Base-by-base conservation (phyloP, 2,113 vertebrate genomes). In the Mugil cephalus region DNA sequence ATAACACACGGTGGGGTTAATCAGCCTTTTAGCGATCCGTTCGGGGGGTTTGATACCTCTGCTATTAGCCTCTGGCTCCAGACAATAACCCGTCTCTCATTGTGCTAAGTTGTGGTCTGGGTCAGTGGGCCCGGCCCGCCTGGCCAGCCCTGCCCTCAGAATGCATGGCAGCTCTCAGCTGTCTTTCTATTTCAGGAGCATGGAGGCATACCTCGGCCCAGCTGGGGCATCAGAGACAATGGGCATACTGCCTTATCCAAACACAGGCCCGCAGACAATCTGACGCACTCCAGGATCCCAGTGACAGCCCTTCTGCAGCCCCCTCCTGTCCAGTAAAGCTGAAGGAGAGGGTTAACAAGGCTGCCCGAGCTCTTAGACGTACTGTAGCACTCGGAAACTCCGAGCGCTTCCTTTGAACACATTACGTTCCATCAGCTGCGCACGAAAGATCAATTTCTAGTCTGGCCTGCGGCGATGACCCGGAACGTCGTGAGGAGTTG, bases 191-290 rank as follows among this genome's bases (percentile, higher is more conserved):
- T 94, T 91, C 80, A 74, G 83, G 90, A 84, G 80, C 63, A 46
- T 82, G 79, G 77, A 85, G 79, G 85, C 91, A 94, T 93, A 86
- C 88, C 86, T 89, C 79, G 8, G 35, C 86, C 85, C 80, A 81
- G 88, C 91, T 87, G 88, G 85, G 88, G 87, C 92, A 89, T 86
- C 87, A 82, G 78, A 91, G 77, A 93, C 91, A 91, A 93, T 92
- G 82, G 87, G 73, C 82, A 75, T 79, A 83, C 84, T 68, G 91
- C 83, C 86, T 92, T 93, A 92, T 93, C 91, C 84, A 94, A 93
- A 93, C 92, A 91, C 84, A 89, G 88, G 81, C 91, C 71, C 82
- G 87, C 88, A 94, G 93, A 93, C 90, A 93, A 92, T 90, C 86
- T 77, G 90, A 92, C 91, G 90, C 86, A 90, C 91, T 89, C 83